A percentile compares a stretch with the other conserved stretches of the same genome.
Evolutionary conservation across 2,797 vertebrate genomes (phyloP).

Genomic region (Falco peregrinus): DNA sequence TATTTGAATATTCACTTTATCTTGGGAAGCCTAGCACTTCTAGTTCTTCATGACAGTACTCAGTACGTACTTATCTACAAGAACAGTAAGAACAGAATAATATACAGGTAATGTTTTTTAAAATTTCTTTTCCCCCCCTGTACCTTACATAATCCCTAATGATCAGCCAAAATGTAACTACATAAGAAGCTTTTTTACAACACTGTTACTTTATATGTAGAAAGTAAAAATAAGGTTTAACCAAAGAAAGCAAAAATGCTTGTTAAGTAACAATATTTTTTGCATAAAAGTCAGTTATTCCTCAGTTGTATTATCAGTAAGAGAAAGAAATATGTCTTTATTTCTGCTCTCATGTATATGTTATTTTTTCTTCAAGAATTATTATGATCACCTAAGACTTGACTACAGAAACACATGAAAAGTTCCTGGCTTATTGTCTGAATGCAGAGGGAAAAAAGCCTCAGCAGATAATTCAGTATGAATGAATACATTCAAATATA

Average conservation of each 20-base stretch:
- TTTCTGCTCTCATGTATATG: neutral
- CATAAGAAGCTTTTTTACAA: neutral
- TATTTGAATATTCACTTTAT: neutral
- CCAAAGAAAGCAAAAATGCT: neutral
- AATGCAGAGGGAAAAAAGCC: neutral
- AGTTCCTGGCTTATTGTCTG: neutral
- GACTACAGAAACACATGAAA: neutral
- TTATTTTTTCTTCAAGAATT: neutral
- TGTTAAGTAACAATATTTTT: neutral
- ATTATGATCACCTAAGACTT: neutral
- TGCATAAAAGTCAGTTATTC: neutral
- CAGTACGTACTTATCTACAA: neutral
- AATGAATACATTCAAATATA: slow-evolving; percentile 7
- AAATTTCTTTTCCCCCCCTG: rapidly evolving
- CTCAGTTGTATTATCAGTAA: neutral
- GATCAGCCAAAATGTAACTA: neutral
- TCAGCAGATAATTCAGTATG: neutral
- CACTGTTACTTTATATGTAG: neutral
- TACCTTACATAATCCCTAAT: neutral
- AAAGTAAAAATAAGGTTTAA: neutral
- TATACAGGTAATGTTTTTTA: neutral
- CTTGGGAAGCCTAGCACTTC: neutral
- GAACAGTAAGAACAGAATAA: neutral
- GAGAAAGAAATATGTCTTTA: neutral
- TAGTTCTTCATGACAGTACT: neutral